These are phyloP conservation scores for Apodemia mormo DNA, from an alignment of 2,888 invertebrate genomes.

Conservation along the genomic window DNA sequence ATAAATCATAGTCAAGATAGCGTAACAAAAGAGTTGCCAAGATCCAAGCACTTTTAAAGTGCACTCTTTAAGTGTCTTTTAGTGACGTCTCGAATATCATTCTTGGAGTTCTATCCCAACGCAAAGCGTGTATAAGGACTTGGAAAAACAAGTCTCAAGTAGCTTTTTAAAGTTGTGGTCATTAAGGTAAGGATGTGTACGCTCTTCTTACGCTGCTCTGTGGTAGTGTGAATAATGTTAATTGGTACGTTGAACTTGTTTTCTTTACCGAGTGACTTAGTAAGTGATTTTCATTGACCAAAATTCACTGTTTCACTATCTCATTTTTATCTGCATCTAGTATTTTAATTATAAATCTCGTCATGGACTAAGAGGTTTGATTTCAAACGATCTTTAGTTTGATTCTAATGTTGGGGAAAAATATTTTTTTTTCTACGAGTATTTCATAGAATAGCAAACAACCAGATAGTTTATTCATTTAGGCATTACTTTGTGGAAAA, in stretches of 20 bases:
- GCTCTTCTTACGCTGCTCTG: constrained; percentile 29
- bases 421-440: too few species aligned
- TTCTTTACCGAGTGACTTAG: constrained; percentile 4
- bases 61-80: constrained; percentile 28
- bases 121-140: constrained; percentile 40
- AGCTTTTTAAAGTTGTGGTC: constrained; percentile 46
- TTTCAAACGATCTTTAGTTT: too few species aligned
- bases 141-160: constrained; percentile 30
- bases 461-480: too few species aligned
- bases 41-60: constrained; percentile 25
- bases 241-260: constrained; percentile 2
- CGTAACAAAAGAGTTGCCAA: constrained; percentile 12
- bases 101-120: constrained; percentile 21
- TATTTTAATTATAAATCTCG: too few species aligned
- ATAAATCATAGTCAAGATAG: constrained; percentile 7
- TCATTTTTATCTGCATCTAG: too few species aligned
- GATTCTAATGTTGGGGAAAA: too few species aligned
- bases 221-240: neutral
- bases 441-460: too few species aligned
- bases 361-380: too few species aligned
- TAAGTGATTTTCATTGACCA: neutral
- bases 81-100: constrained; percentile 30
- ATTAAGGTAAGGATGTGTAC: constrained; percentile 43
- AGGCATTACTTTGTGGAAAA: too few species aligned
- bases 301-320: neutral